Conservation (phyloP, 2,797 vertebrate genomes). For the Champsocephalus esox region DNA sequence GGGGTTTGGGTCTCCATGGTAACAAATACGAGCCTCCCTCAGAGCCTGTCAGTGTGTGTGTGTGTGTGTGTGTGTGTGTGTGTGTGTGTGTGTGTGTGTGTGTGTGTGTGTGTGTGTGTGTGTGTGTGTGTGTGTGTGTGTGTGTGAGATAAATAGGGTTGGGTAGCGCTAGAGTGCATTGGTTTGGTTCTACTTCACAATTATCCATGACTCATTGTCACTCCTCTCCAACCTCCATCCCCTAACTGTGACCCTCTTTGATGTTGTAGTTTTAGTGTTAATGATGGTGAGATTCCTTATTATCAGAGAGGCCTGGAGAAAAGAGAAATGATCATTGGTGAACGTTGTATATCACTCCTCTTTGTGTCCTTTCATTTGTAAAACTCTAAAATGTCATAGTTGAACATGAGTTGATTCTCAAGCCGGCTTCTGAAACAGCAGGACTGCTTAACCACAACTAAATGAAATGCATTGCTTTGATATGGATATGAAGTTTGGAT, state of each 20-base stretch:
- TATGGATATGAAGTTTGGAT: slow-evolving; percentile 39
- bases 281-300: slow-evolving; percentile 48
- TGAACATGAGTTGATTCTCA: slow-evolving; percentile 37
- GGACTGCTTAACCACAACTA: slow-evolving; percentile 20
- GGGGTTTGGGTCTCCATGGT: slow-evolving; percentile 80
- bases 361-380: slow-evolving; percentile 40
- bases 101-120: slow-evolving; percentile 40
- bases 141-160: slow-evolving; percentile 56
- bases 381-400: slow-evolving; percentile 40
- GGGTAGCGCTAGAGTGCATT: slow-evolving; percentile 39
- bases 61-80: slow-evolving; percentile 41
- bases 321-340: slow-evolving; percentile 39
- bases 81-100: slow-evolving; percentile 39
- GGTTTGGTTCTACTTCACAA: slow-evolving; percentile 23
- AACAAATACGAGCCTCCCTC: slow-evolving; percentile 80
- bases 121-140: slow-evolving; percentile 37
- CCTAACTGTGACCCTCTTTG: slow-evolving; percentile 48
- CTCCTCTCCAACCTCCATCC: slow-evolving; percentile 37
- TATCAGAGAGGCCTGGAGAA: slow-evolving; percentile 21
- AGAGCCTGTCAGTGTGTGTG: slow-evolving; percentile 64
- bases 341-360: slow-evolving; percentile 24
- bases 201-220: slow-evolving; percentile 55
- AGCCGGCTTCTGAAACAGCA: slow-evolving; percentile 25
- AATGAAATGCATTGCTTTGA: slow-evolving; percentile 44
- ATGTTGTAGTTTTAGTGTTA: slow-evolving; percentile 36